phyloP scores from a whole-genome alignment of 2,113 vertebrate genomes.

The Ailuropoda melanoleuca region DNA sequence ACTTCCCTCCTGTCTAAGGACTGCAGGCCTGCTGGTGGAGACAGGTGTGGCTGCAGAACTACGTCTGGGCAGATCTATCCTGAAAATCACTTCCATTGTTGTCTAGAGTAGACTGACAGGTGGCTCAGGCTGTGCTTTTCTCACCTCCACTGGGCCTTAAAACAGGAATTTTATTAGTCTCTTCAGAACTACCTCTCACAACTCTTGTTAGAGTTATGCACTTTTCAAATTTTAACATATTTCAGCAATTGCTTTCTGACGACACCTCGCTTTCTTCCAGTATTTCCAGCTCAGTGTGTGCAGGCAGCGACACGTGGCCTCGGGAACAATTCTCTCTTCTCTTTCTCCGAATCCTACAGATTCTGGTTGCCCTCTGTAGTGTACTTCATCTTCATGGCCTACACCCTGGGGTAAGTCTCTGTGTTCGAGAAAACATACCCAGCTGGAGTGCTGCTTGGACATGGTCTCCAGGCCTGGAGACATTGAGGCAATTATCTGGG shows the following conservation, averaged over 20 bases:
- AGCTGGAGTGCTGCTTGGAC: not conserved
- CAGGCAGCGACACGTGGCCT: not conserved
- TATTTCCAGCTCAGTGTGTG: not conserved
- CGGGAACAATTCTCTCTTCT: not conserved
- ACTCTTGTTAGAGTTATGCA: not conserved
- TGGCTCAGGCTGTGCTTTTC: not conserved
- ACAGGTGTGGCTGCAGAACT: not conserved
- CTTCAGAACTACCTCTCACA: not conserved
- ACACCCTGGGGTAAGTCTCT: not conserved
- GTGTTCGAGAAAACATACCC: not conserved
- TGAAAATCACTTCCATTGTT: not conserved
- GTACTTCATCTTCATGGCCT: not conserved
- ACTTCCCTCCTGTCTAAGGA: not conserved
- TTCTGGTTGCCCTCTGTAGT: not conserved
- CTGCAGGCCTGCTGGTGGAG: not conserved
- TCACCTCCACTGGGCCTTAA: not conserved
- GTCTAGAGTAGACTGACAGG: not conserved
- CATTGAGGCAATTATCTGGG: not conserved
- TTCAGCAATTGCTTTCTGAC: constrained; percentile 4
- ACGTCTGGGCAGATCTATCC: not conserved
- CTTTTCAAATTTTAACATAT: not conserved
- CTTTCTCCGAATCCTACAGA: not conserved
- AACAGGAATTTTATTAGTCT: not conserved
- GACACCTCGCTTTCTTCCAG: not conserved
- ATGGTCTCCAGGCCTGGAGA: not conserved